Percentiles rank a stretch among this genome's conserved stretches.
These are phyloP conservation scores for Samia ricini DNA, from an alignment of 1,140 invertebrate genomes.

Conservation along the genomic window DNA sequence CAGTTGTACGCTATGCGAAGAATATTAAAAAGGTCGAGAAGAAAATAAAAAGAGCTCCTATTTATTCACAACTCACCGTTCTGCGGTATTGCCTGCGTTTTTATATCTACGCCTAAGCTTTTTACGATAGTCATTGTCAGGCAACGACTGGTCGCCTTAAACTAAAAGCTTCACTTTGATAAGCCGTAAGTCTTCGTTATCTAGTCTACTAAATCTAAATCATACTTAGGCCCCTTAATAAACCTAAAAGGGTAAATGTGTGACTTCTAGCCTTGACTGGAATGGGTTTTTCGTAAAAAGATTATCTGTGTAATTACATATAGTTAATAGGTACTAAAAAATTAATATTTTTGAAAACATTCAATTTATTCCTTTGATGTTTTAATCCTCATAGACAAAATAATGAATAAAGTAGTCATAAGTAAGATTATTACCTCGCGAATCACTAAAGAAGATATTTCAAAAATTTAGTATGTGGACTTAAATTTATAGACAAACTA, in stretches of 20 bases:
- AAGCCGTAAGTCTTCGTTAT: background rate
- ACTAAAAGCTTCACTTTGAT: constrained; percentile 3
- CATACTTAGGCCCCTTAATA: background rate
- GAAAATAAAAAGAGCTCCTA: constrained; percentile 8
- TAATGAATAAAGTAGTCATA: too few relatives aligned
- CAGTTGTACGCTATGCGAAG: constrained; percentile 7
- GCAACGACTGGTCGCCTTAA: background rate
- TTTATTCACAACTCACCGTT: constrained; percentile 13
- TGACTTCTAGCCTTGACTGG: background rate
- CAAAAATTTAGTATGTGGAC: too few relatives aligned
- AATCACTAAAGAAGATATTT: too few relatives aligned
- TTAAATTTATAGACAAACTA: too few relatives aligned
- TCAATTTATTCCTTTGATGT: too few relatives aligned
- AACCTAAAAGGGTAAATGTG: background rate
- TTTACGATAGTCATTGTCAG: constrained; percentile 10
- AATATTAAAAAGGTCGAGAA: constrained; percentile 14
- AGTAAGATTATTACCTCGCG: too few relatives aligned
- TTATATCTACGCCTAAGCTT: constrained; percentile 10
- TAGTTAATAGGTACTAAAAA: too few relatives aligned
- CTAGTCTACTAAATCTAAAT: background rate
- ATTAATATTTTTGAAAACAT: too few relatives aligned
- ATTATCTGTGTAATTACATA: too few relatives aligned
- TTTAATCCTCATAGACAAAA: too few relatives aligned
- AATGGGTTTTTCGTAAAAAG: background rate
- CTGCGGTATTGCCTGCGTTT: constrained; percentile 9